Percentiles rank a stretch among this genome's conserved stretches.
Evolutionary conservation across 2,797 vertebrate species (phyloP).

Genomic region (Sebastes hopkinsi): DNA sequence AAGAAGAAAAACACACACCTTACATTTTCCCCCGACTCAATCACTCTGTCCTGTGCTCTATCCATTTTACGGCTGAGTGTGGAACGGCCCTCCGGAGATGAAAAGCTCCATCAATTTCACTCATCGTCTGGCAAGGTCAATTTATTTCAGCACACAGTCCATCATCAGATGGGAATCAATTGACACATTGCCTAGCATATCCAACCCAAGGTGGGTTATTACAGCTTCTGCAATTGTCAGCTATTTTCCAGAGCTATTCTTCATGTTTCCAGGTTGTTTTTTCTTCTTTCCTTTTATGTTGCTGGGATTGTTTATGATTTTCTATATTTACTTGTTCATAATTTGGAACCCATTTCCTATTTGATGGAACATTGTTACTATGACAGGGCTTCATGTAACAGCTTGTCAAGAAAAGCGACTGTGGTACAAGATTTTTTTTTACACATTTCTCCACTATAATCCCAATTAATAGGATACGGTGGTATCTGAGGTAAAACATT

Average conservation of each 20-base stretch:
- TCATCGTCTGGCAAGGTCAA: constrained; percentile 83
- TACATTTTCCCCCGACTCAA: constrained; percentile 61
- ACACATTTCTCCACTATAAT: constrained; percentile 63
- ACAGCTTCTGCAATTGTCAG: constrained; percentile 69
- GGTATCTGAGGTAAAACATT: constrained; percentile 75
- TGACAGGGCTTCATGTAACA: constrained; percentile 44
- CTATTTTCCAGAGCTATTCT: constrained; percentile 64
- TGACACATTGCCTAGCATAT: constrained; percentile 79
- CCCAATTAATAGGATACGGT: constrained; percentile 76
- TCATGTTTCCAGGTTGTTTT: constrained; percentile 35
- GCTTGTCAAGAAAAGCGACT: constrained; percentile 33
- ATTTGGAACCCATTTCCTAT: constrained; percentile 36
- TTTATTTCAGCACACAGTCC: constrained; percentile 83
- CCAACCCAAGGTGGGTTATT: constrained; percentile 75
- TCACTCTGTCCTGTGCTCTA: constrained; percentile 67
- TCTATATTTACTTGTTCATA: constrained; percentile 39
- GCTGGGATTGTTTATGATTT: constrained; percentile 31
- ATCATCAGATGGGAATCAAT: constrained; percentile 84
- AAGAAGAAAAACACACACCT: constrained; percentile 67
- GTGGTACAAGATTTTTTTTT: constrained; percentile 45
- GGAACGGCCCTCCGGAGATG: constrained; percentile 77
- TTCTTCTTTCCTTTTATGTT: not conserved
- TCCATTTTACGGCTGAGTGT: constrained; percentile 75
- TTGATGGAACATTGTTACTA: constrained; percentile 40
- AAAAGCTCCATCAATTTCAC: constrained; percentile 83